Evolutionary conservation across 2,888 invertebrate genomes (phyloP), one percentile per base, ranked within the genome.

Genomic region (Rhabditophanes sp.): DNA sequence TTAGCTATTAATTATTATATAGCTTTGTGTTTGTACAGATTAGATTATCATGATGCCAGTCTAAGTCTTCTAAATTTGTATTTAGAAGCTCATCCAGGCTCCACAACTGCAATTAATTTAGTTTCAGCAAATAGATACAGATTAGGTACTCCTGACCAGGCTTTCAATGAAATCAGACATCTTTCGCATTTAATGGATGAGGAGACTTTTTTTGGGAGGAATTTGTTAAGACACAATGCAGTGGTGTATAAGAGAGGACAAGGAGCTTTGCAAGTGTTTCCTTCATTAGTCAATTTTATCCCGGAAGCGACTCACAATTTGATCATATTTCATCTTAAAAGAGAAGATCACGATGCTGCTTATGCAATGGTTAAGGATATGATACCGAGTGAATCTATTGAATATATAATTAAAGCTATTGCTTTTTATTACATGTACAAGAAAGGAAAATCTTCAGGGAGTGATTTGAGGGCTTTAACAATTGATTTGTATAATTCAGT

Each of bases 1-100:
- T 72, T 88, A 65, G 93, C 93, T 1, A 68, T 96, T 39, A 90
- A 96, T 68, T 85, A 93, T 3, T 93, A 96, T 67, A 80, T 93
- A 24, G 30, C 20, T 4, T 23, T 30, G 30, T 30, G 30, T 9
- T 23, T 30, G 30, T 30, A 30, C 15, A 22, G 30, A 2, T 24
- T 23, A 9, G 30, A 30, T 11, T 30, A 20, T 16, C 24, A 23
- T 16, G 30, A 30, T 5, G 23, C 19, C 12, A 24, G 23, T 7
- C 11, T 56, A 49, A 14, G 22, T 5, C 22, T 50, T 23, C 20
- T 46, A 3, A 35, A 41, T 15, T 22, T 23, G 5, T 96, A 96
- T 67, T 71, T 96, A 32, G 80, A 82, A 40, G 80, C 81, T 62
- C 80, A 78, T 67, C 78, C 83, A 3, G 85, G 88, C 54, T 90